A percentile compares a stretch with the other conserved stretches of the same genome.
These are phyloP conservation scores for Tokudaia tokunoshimensis DNA, from an alignment of 2,797 vertebrate species.

Conservation along the genomic window DNA sequence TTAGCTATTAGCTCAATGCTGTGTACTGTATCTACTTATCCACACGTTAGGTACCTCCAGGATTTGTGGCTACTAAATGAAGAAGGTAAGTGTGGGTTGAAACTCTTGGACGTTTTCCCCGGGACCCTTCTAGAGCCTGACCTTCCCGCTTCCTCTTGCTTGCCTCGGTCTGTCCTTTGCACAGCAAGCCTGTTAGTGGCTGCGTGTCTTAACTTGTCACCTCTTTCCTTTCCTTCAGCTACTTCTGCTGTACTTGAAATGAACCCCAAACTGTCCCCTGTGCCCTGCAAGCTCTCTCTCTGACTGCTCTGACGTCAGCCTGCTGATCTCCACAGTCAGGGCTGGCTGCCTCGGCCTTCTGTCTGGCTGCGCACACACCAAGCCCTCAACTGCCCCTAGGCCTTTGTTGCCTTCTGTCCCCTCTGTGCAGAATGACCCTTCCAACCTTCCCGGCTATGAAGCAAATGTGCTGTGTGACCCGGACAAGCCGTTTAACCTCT, in stretches of 20 bases:
- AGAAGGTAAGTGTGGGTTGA: not conserved
- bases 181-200: not conserved
- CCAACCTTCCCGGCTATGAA: not conserved
- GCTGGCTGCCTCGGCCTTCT: not conserved
- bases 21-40: not conserved
- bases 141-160: not conserved
- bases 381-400: not conserved
- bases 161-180: not conserved
- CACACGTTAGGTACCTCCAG: not conserved
- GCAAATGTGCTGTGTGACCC: not conserved
- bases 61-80: not conserved
- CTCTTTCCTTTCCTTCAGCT: no score
- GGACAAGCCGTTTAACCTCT: not conserved
- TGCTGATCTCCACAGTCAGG: not conserved
- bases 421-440: not conserved
- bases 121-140: not conserved
- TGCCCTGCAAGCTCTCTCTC: not conserved
- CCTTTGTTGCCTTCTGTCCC: not conserved
- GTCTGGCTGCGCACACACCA: not conserved
- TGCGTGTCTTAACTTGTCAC: not conserved
- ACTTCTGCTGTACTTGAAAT: not conserved
- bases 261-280: rapidly evolving
- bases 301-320: not conserved
- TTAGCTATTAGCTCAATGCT: not conserved
- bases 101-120: not conserved